Conservation (phyloP, 2,888 invertebrate genomes). For the Hydriomena furcata region DNA sequence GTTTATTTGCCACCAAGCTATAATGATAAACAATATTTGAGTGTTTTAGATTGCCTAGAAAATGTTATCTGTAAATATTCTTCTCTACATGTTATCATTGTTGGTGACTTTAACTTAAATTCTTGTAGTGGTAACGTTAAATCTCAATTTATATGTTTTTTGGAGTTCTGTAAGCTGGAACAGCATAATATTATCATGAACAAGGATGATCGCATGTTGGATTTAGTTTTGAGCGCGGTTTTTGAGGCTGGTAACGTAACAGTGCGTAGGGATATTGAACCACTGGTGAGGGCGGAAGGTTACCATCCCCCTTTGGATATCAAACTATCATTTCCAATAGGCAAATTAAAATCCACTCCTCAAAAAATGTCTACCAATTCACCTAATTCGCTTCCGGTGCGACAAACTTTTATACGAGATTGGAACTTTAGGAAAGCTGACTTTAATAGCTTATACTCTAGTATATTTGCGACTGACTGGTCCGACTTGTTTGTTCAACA, state of each 20-base stretch:
- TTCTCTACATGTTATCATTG: background rate
- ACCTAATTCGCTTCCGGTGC: background rate
- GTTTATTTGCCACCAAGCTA: conserved; percentile 11
- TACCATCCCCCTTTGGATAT: background rate
- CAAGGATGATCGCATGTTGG: conserved; percentile 4
- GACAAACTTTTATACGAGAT: background rate
- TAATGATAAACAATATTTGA: conserved; percentile 3
- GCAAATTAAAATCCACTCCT: no score
- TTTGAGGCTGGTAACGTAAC: background rate
- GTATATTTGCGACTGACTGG: conserved; percentile 6
- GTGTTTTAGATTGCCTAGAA: conserved; percentile 11
- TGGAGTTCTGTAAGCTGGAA: conserved; percentile 1
- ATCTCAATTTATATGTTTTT: conserved; percentile 1
- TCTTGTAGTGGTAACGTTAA: conserved; percentile 8
- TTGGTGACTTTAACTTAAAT: conserved; percentile 7
- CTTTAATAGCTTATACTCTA: background rate
- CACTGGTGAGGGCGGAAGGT: background rate
- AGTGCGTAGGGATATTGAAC: background rate
- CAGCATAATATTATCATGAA: conserved; percentile 2
- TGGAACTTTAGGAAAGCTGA: conserved; percentile 11
- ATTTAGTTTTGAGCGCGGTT: conserved; percentile 1
- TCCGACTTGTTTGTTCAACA: background rate
- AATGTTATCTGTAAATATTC: conserved; percentile 7
- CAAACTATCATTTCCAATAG: background rate
- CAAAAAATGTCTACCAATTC: background rate